Percentiles rank a stretch among this genome's conserved stretches.
phyloP scores from a whole-genome alignment of 2,888 invertebrate genomes.

The Aphodius granarius region DNA sequence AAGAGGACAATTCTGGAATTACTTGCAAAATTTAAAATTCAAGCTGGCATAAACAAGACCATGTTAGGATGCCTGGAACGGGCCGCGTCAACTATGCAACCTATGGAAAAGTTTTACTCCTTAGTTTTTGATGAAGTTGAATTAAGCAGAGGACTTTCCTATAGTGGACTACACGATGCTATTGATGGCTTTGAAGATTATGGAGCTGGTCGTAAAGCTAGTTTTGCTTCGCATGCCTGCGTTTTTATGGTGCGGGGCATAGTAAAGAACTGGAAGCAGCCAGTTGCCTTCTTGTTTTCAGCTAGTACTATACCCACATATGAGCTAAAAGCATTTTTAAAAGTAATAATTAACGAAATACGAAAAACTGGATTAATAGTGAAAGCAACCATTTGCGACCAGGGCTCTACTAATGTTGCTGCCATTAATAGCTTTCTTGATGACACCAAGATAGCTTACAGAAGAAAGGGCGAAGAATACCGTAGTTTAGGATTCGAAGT shows the following conservation, averaged over 20 bases:
- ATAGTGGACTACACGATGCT: background rate
- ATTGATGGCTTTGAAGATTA: background rate
- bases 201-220: background rate
- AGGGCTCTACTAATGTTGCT: background rate
- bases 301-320: background rate
- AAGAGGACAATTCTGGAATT: background rate
- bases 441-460: background rate
- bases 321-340: background rate
- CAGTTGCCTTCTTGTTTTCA: background rate
- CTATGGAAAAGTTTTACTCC: too few species aligned
- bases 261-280: background rate
- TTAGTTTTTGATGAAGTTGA: too few species aligned
- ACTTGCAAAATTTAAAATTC: background rate
- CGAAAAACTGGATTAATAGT: conserved; percentile 5
- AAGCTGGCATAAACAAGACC: background rate
- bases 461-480: background rate
- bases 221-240: background rate
- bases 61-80: too few species aligned
- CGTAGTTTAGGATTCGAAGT: background rate
- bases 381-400: conserved; percentile 12
- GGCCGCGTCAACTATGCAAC: too few species aligned
- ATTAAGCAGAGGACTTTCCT: background rate
- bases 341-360: background rate
- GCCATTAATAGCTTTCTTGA: conserved; percentile 4
- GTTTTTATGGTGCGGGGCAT: background rate